Base-by-base conservation (phyloP, 1,140 invertebrate species). In the Apis dorsata region DNA sequence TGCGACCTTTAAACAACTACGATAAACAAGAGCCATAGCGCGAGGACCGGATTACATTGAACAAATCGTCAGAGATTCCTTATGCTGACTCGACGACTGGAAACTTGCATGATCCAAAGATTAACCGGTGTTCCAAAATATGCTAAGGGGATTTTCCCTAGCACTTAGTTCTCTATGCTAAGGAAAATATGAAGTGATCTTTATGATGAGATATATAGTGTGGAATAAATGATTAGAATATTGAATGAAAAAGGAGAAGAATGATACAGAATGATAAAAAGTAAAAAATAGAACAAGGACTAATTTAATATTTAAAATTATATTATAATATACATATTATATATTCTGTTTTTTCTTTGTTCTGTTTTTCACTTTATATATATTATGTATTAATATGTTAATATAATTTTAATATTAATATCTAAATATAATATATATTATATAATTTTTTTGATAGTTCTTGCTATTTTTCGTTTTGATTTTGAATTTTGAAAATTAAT, bases 1-100 rank as follows among this genome's bases (percentile, higher is more conserved):
- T 15, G 44, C 70, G 83, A 84, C 83, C 83, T 84, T 84, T 84
- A 81, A 69, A 15, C 81, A n/a, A 19, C 57, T 13, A 51, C 62
- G 59, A 24, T 28, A 49, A 78, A 51, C 59, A 59, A 75, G 72
- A 75, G 34, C 17, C 21, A n/a, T 24, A 44, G 57, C 71, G 24
- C 69, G 69, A 53, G 62, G 79, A 81, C 60, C 72, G 73, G 57
- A 77, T 83, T 83, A 72, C 75, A 83, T 57, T 17, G 73, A 78
- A 44, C 57, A 49, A 76, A 69, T 71, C 75, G 80, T 11, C 24
- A 1, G 59, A 72, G 68, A 44, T 80, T 57, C 69, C 11, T 19
- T 44, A 59, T 34, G 72, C 57, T 74, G 28, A 62, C 59, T 63
- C 72, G 59, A 24, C 72, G 34, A 24, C 57, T 75, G 72, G 72